Percentiles rank a stretch among this genome's conserved stretches.
Conservation (phyloP, 2,797 vertebrate genomes). For the Fundulus diaphanus region DNA sequence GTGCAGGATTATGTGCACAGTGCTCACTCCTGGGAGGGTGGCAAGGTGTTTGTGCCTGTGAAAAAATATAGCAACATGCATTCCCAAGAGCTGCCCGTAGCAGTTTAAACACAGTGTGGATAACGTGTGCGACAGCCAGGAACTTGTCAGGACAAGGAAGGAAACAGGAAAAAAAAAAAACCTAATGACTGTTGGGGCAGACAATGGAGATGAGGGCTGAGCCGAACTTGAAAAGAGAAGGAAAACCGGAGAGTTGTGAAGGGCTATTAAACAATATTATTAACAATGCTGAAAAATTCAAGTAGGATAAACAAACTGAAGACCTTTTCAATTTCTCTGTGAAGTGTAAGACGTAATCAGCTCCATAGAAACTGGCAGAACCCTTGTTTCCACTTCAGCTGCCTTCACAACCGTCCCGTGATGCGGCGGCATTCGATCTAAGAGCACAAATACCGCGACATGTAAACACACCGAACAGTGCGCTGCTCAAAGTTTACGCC, state of each 20-base stretch:
- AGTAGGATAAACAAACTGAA: background rate
- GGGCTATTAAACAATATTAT: background rate
- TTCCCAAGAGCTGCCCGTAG: conserved; percentile 36
- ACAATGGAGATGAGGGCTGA: conserved; percentile 18
- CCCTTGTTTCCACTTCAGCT: background rate
- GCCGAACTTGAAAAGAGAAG: background rate
- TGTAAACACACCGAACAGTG: background rate
- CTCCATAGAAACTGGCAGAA: no score
- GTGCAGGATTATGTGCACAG: conserved; percentile 60
- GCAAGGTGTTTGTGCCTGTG: conserved; percentile 31
- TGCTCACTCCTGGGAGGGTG: conserved; percentile 67
- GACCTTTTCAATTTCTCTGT: background rate
- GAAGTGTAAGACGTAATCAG: background rate
- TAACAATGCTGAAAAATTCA: no score
- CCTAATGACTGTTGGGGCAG: conserved; percentile 3
- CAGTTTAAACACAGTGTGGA: conserved; percentile 42
- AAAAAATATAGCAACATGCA: conserved; percentile 40
- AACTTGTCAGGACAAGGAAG: conserved; percentile 57
- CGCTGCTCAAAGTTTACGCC: background rate
- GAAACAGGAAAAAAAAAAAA: conserved; percentile 20
- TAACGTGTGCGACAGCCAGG: conserved; percentile 26
- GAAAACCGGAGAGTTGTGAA: background rate
- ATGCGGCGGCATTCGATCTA: conserved; percentile 3
- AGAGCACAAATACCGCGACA: background rate
- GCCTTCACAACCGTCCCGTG: conserved; percentile 6